Conservation (phyloP, 1,140 invertebrate genomes). For the Periplaneta americana region DNA sequence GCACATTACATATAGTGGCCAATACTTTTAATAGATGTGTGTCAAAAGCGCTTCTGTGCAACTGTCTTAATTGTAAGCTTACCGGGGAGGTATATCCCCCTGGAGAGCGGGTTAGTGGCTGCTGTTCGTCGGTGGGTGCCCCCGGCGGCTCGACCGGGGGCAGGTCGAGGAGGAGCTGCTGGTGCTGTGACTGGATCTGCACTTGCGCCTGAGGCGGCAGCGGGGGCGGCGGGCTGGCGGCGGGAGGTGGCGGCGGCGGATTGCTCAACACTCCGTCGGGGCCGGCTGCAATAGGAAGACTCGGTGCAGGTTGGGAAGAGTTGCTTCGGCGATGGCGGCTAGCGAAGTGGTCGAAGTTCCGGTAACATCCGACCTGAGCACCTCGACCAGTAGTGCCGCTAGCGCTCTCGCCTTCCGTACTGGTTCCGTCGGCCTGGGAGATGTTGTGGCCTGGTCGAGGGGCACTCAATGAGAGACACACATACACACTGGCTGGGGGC, state of each 20-base stretch:
- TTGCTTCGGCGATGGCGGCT: constrained; percentile 51
- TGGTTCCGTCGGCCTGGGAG: constrained; percentile 81
- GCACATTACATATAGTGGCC: too few relatives aligned
- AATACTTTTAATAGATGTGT: too few relatives aligned
- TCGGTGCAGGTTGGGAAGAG: constrained; percentile 36
- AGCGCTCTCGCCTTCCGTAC: constrained; percentile 70
- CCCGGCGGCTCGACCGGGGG: neutral
- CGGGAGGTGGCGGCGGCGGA: neutral
- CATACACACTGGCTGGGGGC: neutral
- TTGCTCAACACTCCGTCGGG: neutral
- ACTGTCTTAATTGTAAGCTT: neutral
- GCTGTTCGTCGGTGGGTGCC: neutral
- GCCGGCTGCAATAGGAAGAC: constrained; percentile 2
- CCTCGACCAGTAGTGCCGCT: constrained; percentile 58
- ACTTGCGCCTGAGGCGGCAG: constrained; percentile 44
- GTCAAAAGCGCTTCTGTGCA: too few relatives aligned
- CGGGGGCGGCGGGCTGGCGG: constrained; percentile 43
- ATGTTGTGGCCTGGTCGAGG: constrained; percentile 71
- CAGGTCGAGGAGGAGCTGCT: constrained; percentile 7
- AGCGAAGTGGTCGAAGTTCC: constrained; percentile 25
- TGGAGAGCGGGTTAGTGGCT: neutral
- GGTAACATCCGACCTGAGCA: constrained; percentile 63
- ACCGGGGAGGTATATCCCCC: constrained; percentile 8
- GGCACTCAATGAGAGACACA: neutral
- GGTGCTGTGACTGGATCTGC: neutral